These are phyloP conservation scores for Andinoacara biseriatus DNA, from an alignment of 2,113 vertebrate genomes.

Conservation along the genomic window DNA sequence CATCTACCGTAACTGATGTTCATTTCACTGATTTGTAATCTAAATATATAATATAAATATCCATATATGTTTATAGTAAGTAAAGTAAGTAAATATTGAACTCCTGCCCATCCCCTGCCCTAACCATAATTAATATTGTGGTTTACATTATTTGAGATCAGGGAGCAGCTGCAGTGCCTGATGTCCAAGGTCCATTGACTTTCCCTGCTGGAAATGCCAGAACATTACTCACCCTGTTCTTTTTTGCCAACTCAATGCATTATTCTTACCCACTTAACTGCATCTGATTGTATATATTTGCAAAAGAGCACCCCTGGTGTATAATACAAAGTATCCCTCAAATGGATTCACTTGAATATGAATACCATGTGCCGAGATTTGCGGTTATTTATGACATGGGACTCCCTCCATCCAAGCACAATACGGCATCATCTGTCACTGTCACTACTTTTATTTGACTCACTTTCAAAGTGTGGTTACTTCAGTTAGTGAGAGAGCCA, in stretches of 20 bases:
- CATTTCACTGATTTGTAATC: background rate
- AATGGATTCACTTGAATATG: conserved; percentile 68
- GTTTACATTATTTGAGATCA: conserved; percentile 50
- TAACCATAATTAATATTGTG: conserved; percentile 38
- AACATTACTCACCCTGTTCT: conserved; percentile 64
- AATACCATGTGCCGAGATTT: conserved; percentile 56
- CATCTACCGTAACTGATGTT: background rate
- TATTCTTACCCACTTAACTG: conserved; percentile 64
- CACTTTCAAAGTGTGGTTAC: conserved; percentile 41
- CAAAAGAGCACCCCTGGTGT: conserved; percentile 35
- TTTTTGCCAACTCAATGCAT: conserved; percentile 59
- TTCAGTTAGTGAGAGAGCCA: conserved; percentile 9
- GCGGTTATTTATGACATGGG: conserved; percentile 64
- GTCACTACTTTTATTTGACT: conserved; percentile 65
- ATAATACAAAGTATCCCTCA: conserved; percentile 45
- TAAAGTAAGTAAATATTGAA: conserved; percentile 3
- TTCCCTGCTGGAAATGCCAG: conserved; percentile 66
- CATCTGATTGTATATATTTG: conserved; percentile 67
- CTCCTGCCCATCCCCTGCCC: background rate
- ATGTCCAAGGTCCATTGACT: conserved; percentile 58
- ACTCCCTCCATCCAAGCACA: conserved; percentile 42
- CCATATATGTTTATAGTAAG: background rate
- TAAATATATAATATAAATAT: too few species aligned
- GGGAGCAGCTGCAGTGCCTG: conserved; percentile 34
- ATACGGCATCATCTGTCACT: conserved; percentile 54